phyloP scores from a whole-genome alignment of 2,797 vertebrate genomes.

The Fistularia tabacaria region DNA sequence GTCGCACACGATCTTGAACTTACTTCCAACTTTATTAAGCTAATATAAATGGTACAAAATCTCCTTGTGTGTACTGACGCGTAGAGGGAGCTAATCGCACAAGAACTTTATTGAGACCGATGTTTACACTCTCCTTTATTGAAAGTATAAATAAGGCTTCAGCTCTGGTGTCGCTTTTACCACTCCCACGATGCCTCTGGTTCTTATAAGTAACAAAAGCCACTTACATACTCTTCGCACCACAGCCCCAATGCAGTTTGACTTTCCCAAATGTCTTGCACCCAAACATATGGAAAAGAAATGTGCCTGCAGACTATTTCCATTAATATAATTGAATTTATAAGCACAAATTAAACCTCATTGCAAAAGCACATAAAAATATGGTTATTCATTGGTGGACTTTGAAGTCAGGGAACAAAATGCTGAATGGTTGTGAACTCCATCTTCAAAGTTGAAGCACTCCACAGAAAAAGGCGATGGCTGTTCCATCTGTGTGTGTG shows the following conservation, averaged over 20 bases:
- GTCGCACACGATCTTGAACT: constrained; percentile 25
- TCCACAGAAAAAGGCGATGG: constrained; percentile 23
- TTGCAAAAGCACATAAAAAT: constrained; percentile 39
- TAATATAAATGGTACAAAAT: constrained; percentile 67
- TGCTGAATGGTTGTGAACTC: constrained; percentile 23
- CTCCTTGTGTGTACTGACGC: constrained; percentile 51
- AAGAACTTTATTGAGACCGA: constrained; percentile 67
- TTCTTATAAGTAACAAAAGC: constrained; percentile 57
- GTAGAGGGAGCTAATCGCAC: constrained; percentile 48
- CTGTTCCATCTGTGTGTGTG: constrained; percentile 36
- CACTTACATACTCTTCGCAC: constrained; percentile 42
- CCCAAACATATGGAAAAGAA: constrained; percentile 35
- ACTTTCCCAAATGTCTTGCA: constrained; percentile 38
- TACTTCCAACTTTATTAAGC: constrained; percentile 55
- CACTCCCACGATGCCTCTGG: constrained; percentile 48
- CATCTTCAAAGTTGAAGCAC: constrained; percentile 43
- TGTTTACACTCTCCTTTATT: constrained; percentile 73
- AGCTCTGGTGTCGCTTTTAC: constrained; percentile 60
- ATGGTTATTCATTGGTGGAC: constrained; percentile 35
- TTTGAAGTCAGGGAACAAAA: constrained; percentile 47
- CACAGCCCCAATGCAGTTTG: constrained; percentile 7
- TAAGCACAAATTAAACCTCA: constrained; percentile 51
- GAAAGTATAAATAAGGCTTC: constrained; percentile 68
- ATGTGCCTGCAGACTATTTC: constrained; percentile 48
- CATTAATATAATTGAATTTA: constrained; percentile 50